Evolutionary conservation across 30 jellyfish, hydroid and myxozoan genomes (phyloP).

Genomic region (Aurelia coerulea): DNA sequence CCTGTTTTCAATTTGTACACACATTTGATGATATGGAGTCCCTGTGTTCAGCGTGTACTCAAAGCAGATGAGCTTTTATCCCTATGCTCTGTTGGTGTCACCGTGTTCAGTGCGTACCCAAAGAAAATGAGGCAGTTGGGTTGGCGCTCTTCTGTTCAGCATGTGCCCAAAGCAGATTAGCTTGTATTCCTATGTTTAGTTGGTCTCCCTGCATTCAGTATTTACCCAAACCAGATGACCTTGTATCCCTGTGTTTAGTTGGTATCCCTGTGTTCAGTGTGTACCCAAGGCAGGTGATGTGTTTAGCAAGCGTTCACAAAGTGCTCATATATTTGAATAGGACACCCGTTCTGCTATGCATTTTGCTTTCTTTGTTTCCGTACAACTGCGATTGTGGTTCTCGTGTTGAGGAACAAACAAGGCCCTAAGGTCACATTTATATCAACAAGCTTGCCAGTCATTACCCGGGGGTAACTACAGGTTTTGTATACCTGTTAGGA

Average conservation of each 20-base stretch:
- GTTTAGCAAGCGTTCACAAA: conserved; percentile 8
- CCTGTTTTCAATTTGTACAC: conserved; percentile 1
- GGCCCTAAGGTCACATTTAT: conserved; percentile 48
- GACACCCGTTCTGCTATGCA: conserved; percentile 55
- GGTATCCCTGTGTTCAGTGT: too few species aligned
- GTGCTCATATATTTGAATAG: conserved; percentile 30
- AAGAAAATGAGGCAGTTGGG: background rate
- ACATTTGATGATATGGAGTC: too few species aligned
- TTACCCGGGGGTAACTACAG: conserved; percentile 31
- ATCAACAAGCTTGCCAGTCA: conserved; percentile 3
- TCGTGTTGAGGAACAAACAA: conserved; percentile 34
- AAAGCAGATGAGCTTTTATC: background rate
- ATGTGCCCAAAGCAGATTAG: background rate
- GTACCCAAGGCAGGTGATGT: conserved; percentile 27
- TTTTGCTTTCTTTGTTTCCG: conserved; percentile 39
- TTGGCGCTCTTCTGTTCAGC: too few species aligned
- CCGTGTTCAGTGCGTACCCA: background rate
- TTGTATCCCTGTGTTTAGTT: too few species aligned
- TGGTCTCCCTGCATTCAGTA: background rate
- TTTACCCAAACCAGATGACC: conserved; percentile 16
- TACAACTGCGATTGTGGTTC: conserved; percentile 26
- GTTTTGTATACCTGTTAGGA: background rate
- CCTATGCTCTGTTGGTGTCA: background rate
- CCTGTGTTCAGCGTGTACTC: too few species aligned
- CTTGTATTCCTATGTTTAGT: background rate